Conservation (phyloP, 2,797 vertebrate genomes). For the Pitangus sulphuratus region DNA sequence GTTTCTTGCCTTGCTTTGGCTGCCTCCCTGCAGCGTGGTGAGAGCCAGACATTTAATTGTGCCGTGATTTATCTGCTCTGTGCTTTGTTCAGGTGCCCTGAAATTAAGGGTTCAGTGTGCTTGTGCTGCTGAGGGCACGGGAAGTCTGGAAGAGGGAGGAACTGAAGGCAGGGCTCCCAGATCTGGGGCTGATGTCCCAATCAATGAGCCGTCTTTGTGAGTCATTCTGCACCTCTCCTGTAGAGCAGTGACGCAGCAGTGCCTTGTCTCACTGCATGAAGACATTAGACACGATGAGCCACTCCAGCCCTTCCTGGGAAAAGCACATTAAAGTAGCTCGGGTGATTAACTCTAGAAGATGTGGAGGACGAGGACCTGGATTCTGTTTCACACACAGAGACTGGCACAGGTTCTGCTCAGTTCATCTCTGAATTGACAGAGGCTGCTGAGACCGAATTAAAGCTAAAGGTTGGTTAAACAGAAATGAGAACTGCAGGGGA, state of each 20-base stretch:
- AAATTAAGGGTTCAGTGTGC: neutral
- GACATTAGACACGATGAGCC: neutral
- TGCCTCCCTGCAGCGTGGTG: neutral
- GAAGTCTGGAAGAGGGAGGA: neutral
- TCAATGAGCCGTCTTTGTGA: neutral
- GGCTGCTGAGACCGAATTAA: neutral
- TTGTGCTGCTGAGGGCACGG: fast-evolving
- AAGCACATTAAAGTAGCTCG: neutral
- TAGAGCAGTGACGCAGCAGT: neutral
- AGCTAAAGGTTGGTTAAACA: neutral
- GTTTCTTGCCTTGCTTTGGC: neutral
- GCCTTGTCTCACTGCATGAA: neutral
- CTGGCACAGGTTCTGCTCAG: neutral
- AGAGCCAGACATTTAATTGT: neutral
- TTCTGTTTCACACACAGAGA: neutral
- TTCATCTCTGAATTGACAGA: neutral
- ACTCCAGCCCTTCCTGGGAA: neutral
- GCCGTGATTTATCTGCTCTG: neutral
- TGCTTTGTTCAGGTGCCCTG: neutral
- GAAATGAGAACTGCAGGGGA: neutral
- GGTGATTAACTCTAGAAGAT: neutral
- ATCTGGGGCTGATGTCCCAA: neutral
- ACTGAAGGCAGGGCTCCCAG: neutral
- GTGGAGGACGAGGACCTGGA: neutral
- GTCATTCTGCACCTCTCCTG: neutral